Evolutionary conservation across 2,797 vertebrate genomes (phyloP).

Genomic region (Mormyrus proboscirostris): DNA sequence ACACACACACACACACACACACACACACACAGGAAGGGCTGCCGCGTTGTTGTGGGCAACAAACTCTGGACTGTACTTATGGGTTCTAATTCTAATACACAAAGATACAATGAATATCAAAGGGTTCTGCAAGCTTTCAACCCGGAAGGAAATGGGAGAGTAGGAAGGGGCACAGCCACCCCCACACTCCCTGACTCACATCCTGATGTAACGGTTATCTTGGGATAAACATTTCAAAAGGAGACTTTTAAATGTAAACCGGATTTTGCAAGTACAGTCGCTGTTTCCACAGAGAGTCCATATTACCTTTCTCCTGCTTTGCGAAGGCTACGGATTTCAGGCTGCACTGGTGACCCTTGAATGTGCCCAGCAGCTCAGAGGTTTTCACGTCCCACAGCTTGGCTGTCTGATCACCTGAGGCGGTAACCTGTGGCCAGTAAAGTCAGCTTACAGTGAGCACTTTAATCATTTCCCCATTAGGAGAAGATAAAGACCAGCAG

Average conservation of each 20-base stretch:
- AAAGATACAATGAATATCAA: background rate
- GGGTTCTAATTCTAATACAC: no score
- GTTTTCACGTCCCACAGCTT: slow-evolving; percentile 85
- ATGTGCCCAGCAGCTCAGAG: slow-evolving; percentile 78
- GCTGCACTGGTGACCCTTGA: slow-evolving; percentile 94
- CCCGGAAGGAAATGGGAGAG: background rate
- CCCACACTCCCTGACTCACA: background rate
- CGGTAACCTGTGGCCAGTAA: slow-evolving; percentile 74
- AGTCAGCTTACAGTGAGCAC: background rate
- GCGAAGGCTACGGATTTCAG: slow-evolving; percentile 89
- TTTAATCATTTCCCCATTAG: background rate
- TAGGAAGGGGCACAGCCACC: background rate
- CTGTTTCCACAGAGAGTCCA: background rate
- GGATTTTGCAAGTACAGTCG: background rate
- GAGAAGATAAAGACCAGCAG: background rate
- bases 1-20: background rate
- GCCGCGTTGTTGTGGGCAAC: background rate
- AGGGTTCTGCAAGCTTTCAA: background rate
- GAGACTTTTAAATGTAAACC: background rate
- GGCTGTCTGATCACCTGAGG: slow-evolving; percentile 90
- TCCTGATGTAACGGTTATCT: background rate
- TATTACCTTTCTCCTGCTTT: slow-evolving; percentile 78
- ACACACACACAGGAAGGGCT: background rate
- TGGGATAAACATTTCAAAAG: background rate
- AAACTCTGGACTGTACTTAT: background rate